Percentiles rank a stretch among this genome's conserved stretches.
Evolutionary conservation across 2,797 vertebrate genomes (phyloP).

Genomic region (Trachurus trachurus): DNA sequence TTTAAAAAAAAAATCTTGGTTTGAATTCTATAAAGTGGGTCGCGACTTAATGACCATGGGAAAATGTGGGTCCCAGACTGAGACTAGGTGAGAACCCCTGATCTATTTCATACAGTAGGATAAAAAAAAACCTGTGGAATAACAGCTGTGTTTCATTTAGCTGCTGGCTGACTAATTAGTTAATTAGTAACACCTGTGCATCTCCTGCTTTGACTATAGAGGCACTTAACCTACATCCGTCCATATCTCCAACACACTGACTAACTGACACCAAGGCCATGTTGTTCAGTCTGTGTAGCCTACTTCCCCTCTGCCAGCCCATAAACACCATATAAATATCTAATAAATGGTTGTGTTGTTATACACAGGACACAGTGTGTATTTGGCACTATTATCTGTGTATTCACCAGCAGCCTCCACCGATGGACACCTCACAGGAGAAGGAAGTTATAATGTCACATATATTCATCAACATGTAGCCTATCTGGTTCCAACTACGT

Average conservation of each 20-base stretch:
- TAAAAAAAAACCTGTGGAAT: too few relatives aligned
- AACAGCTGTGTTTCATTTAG: too few relatives aligned
- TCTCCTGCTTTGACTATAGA: not conserved
- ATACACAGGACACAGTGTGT: not conserved
- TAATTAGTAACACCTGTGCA: conserved; percentile 7
- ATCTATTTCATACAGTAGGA: too few relatives aligned
- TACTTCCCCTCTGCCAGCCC: not conserved
- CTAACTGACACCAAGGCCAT: not conserved
- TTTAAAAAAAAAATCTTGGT: too few relatives aligned
- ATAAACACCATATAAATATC: not conserved
- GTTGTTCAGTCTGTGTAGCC: not conserved
- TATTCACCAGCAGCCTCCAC: not conserved
- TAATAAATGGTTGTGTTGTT: not conserved
- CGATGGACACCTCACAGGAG: not conserved
- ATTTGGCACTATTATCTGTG: not conserved
- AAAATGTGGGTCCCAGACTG: too few relatives aligned
- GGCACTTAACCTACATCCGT: not conserved
- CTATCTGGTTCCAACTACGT: not conserved
- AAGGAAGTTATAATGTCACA: not conserved
- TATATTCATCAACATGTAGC: not conserved
- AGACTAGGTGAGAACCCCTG: too few relatives aligned
- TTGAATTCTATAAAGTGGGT: too few relatives aligned
- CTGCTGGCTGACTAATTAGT: not conserved
- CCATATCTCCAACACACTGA: not conserved
- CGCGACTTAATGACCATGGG: too few relatives aligned